These are phyloP conservation scores for Siderastrea siderea DNA, from an alignment of 92 coral and sea anemone species.

Conservation along the genomic window DNA sequence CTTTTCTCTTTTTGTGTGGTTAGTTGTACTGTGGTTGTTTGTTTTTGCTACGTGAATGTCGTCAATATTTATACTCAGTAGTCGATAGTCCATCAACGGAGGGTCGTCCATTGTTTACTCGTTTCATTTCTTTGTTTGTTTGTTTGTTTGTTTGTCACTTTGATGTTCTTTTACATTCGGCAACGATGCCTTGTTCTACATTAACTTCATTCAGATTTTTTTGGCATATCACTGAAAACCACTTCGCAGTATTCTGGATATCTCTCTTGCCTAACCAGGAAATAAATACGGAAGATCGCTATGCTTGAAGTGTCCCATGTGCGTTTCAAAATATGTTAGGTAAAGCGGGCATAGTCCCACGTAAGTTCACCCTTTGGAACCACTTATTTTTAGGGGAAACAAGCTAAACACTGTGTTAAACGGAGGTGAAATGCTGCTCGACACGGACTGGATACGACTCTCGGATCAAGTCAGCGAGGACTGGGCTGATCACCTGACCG, in stretches of 20 bases:
- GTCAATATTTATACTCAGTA: no score
- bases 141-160: no score
- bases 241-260: no score
- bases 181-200: no score
- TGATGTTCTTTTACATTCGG: no score
- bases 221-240: no score
- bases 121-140: no score
- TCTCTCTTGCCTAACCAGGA: no score
- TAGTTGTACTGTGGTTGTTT: not conserved
- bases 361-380: not conserved
- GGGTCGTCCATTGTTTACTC: no score
- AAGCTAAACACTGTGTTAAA: constrained; percentile 83
- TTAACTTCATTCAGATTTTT: no score
- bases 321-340: not conserved
- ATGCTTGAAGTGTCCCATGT: not conserved
- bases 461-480: constrained; percentile 86
- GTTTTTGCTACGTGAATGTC: no score
- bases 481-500: constrained; percentile 87
- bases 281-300: not conserved
- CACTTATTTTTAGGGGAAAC: constrained; percentile 76
- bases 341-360: not conserved
- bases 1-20: not conserved
- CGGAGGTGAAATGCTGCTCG: constrained; percentile 88
- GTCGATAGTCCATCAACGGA: no score
- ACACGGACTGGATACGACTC: constrained; percentile 96